Evolutionary conservation across 1,140 invertebrate species (phyloP).

Genomic region (Drosophila tropicalis): DNA sequence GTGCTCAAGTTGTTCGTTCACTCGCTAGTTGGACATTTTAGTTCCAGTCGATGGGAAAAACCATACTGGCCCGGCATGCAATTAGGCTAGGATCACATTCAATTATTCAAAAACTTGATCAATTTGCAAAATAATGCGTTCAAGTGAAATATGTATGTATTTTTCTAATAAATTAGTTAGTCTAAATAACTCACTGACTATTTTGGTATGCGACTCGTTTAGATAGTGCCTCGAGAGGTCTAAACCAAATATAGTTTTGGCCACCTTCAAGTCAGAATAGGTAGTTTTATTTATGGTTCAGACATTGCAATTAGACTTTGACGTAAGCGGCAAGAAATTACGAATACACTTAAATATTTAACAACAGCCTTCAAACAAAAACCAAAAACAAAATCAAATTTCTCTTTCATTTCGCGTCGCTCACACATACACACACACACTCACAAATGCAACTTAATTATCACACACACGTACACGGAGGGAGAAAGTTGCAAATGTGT

Average conservation of each 20-base stretch:
- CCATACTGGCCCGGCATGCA: background rate
- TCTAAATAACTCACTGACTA: background rate
- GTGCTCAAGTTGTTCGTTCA: constrained; percentile 29
- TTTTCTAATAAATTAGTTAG: background rate
- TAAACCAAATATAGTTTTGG: background rate
- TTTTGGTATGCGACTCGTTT: background rate
- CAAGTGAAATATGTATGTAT: too few relatives aligned
- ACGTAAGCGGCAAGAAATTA: constrained; percentile 47
- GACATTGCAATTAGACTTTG: constrained; percentile 70
- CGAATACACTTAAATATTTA: constrained; percentile 76
- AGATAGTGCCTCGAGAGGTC: background rate
- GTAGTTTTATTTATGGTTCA: constrained; percentile 59
- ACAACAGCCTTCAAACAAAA: constrained; percentile 66
- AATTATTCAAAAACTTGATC: background rate
- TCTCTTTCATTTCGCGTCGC: constrained; percentile 67
- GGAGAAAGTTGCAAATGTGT: constrained; percentile 28
- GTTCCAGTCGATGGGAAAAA: constrained; percentile 21
- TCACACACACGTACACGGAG: constrained; percentile 28
- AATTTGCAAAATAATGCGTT: too few relatives aligned
- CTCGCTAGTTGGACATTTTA: background rate
- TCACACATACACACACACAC: constrained; percentile 40
- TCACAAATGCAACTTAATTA: constrained; percentile 59
- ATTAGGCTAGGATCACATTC: constrained; percentile 2
- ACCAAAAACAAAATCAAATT: constrained; percentile 66
- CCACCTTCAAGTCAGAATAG: constrained; percentile 54